Conservation (phyloP, 2,797 vertebrate species). For the Rousettus madagascariensis region DNA sequence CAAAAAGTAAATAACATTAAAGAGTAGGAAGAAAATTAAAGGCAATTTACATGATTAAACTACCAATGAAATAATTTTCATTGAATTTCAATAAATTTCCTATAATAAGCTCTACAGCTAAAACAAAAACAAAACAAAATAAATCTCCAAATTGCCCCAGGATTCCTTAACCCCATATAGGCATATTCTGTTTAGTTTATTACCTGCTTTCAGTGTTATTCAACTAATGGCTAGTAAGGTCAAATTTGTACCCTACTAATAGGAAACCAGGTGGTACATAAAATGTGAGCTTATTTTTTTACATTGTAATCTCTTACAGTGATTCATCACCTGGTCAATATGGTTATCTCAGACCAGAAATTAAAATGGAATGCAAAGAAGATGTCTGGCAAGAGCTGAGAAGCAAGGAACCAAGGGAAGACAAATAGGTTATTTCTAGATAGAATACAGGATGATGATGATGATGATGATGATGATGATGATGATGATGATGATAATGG, state of each 20-base stretch:
- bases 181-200: neutral
- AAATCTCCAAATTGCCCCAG: neutral
- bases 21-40: conserved; percentile 16
- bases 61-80: neutral
- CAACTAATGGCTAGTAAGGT: neutral
- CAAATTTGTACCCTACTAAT: neutral
- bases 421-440: neutral
- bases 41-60: neutral
- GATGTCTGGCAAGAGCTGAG: neutral
- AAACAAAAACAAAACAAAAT: neutral
- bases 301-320: neutral
- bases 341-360: neutral
- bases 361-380: neutral
- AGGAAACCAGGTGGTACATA: neutral
- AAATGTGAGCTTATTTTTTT: neutral
- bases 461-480: accelerated
- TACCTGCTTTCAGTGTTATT: neutral
- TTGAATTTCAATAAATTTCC: neutral
- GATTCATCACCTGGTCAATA: neutral
- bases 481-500: no score
- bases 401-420: neutral
- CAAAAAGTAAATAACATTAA: neutral
- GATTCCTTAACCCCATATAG: neutral
- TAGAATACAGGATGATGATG: neutral
- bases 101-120: neutral